Conservation (phyloP, 2,113 vertebrate species). For the Carollia perspicillata region DNA sequence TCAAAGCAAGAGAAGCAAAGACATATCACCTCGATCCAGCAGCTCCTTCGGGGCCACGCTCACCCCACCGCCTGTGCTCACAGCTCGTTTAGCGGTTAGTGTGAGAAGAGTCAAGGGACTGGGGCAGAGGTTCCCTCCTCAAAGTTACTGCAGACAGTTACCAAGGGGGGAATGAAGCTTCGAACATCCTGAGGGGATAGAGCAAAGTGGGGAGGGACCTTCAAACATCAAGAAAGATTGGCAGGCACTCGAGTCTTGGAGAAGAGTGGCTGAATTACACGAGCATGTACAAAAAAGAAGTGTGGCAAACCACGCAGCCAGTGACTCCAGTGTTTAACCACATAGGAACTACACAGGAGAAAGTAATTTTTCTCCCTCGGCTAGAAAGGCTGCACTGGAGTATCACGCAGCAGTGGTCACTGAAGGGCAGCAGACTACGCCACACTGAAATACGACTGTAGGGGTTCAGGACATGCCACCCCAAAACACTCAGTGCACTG, state of each 20-base stretch:
- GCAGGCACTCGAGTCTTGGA: neutral
- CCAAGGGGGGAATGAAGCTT: neutral
- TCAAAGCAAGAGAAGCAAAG: conserved; percentile 32
- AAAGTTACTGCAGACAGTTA: neutral
- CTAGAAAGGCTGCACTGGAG: neutral
- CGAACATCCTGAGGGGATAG: neutral
- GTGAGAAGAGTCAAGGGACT: neutral
- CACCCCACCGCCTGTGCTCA: neutral
- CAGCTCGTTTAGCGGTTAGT: neutral
- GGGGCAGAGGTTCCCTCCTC: neutral
- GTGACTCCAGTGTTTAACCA: neutral
- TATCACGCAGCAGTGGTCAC: neutral
- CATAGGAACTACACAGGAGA: neutral
- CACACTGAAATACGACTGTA: neutral
- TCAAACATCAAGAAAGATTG: neutral
- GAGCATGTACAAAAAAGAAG: neutral
- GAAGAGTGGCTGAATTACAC: neutral
- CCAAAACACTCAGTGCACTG: neutral
- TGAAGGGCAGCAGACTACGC: neutral
- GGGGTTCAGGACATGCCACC: no score
- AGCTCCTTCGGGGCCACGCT: neutral
- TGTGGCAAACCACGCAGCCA: neutral
- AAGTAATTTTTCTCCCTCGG: neutral
- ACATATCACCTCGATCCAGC: neutral
- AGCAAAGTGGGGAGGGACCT: neutral